These are phyloP conservation scores for Neelides folsomi DNA, from an alignment of 2,888 invertebrate genomes.

Conservation along the genomic window DNA sequence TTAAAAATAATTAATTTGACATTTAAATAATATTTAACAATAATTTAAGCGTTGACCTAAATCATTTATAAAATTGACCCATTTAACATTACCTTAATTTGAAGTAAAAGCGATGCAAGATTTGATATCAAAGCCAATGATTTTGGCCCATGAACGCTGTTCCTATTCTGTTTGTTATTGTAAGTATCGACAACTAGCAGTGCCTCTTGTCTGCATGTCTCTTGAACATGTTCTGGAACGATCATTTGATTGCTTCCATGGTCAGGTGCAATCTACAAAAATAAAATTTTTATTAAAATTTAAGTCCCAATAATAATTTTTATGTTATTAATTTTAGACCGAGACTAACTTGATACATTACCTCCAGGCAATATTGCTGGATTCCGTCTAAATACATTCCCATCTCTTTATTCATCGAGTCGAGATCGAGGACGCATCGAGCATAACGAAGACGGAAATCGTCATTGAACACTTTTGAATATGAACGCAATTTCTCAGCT, in stretches of 20 bases:
- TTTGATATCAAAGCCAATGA: constrained; percentile 69
- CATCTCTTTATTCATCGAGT: constrained; percentile 77
- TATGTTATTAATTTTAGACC: no score
- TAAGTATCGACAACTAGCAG: constrained; percentile 62
- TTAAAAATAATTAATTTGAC: no score
- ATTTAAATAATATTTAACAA: no score
- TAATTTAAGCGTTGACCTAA: no score
- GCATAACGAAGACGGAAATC: constrained; percentile 89
- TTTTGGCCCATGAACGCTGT: constrained; percentile 34
- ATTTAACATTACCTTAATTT: constrained; percentile 55
- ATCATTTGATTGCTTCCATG: constrained; percentile 74
- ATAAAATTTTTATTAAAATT: constrained; percentile 4
- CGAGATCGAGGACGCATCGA: constrained; percentile 67
- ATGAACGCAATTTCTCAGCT: constrained; percentile 73
- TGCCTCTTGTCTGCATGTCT: constrained; percentile 76
- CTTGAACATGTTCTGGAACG: constrained; percentile 73
- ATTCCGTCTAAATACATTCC: constrained; percentile 73
- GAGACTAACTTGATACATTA: constrained; percentile 29
- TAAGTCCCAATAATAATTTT: no score
- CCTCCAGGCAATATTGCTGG: constrained; percentile 66
- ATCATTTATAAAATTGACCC: constrained; percentile 14
- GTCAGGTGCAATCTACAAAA: constrained; percentile 58
- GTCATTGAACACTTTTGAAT: constrained; percentile 60
- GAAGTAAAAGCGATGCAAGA: constrained; percentile 76
- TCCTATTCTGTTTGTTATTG: constrained; percentile 44